Conservation (phyloP, 2,888 invertebrate species). For the Periphyllus acericola region DNA sequence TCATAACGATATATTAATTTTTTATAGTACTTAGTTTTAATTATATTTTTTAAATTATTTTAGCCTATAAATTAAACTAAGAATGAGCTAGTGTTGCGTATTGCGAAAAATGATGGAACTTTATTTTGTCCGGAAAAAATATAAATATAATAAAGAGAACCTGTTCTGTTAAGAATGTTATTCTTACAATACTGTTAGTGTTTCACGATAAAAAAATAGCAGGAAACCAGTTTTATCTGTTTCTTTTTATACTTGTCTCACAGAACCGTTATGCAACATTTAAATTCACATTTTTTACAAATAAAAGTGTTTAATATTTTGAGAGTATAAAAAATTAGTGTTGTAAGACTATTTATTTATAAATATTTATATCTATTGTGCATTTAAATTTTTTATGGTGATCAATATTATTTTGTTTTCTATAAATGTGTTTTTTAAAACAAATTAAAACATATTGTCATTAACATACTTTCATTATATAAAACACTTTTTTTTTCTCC, state of each 20-base stretch:
- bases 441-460: neutral
- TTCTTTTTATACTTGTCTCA: neutral
- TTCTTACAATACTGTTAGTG: slow-evolving; percentile 27
- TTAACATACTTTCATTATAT: neutral
- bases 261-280: slow-evolving; percentile 53
- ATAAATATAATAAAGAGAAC: slow-evolving; percentile 34
- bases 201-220: slow-evolving; percentile 33
- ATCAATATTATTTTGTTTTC: neutral
- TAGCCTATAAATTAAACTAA: neutral
- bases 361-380: neutral
- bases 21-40: neutral
- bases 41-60: neutral
- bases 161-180: slow-evolving; percentile 38
- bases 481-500: neutral
- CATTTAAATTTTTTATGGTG: neutral
- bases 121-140: neutral
- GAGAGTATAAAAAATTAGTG: neutral
- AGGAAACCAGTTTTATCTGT: slow-evolving; percentile 41
- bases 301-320: neutral
- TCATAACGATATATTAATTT: neutral
- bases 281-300: slow-evolving; percentile 37
- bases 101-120: neutral
- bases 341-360: neutral
- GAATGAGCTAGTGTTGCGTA: neutral
- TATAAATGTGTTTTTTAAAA: neutral